Percentiles rank a stretch among this genome's conserved stretches.
Evolutionary conservation across 2,113 vertebrate species (phyloP).

Genomic region (Pycnonotus jocosus): DNA sequence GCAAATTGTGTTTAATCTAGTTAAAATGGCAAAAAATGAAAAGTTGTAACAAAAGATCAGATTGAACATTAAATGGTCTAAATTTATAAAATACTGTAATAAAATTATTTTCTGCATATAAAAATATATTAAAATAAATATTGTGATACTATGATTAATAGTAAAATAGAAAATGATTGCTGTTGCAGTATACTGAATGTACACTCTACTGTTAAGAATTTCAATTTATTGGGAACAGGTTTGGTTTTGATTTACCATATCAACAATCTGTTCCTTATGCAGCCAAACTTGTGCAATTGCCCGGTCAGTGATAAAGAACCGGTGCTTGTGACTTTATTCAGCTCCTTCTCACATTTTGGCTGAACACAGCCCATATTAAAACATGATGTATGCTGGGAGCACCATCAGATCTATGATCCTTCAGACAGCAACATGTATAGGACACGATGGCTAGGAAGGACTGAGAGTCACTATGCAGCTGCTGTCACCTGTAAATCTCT

Average conservation of each 20-base stretch:
- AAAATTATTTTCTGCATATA: neutral
- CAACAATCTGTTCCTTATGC: neutral
- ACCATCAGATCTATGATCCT: neutral
- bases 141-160: neutral
- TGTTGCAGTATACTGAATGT: neutral
- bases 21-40: neutral
- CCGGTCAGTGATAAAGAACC: neutral
- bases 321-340: neutral
- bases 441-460: neutral
- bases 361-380: neutral
- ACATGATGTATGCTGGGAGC: fast-evolving
- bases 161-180: neutral
- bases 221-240: neutral
- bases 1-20: neutral
- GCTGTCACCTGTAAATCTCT: neutral
- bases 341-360: neutral
- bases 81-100: neutral
- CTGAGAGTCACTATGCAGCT: neutral
- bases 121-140: neutral
- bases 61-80: neutral
- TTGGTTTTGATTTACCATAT: neutral
- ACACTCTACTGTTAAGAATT: neutral
- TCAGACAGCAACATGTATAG: fast-evolving
- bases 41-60: neutral
- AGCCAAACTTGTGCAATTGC: neutral